Base-by-base conservation (phyloP, 2,113 vertebrate species). In the Brachionichthys hirsutus region DNA sequence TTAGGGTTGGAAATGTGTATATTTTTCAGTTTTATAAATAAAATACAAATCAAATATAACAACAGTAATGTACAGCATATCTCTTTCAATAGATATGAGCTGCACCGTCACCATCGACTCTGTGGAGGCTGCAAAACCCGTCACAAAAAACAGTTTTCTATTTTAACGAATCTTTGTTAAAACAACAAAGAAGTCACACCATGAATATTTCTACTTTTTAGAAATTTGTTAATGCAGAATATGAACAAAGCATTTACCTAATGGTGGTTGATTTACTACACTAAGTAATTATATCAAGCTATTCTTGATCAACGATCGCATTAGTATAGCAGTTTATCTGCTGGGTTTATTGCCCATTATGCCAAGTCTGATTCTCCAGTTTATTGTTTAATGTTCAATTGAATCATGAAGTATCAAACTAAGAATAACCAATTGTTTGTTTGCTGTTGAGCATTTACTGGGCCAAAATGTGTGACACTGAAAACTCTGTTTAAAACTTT, bases 101-200 rank as follows among this genome's bases (percentile, higher is more conserved):
- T 88, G 62, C 83, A 91, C 75, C 0, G 0, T 96, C 49, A 90
- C 89, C 24, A 92, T 99, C 0, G 50, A 91, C 42, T 99, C 97
- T 0, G 95, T 98, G 87, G 95, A 98, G 68, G 78, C 83, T 1
- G 6, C 52, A 14, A 94, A 89, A 20, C 83, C 82, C 0, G 50
- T 92, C 69, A 93, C 89, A 0, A 17, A 81, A 0, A 70, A 89
- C 53, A 88, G n/a, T n/a, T n/a, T n/a, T n/a, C n/a, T n/a, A n/a
- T n/a, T n/a, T n/a, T n/a, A n/a, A n/a, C n/a, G n/a, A n/a, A n/a
- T n/a, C n/a, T n/a, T n/a, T n/a, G n/a, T n/a, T n/a, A n/a, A n/a
- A n/a, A n/a, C n/a, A n/a, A n/a, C n/a, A n/a, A n/a, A n/a, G n/a
- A n/a, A n/a, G n/a, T n/a, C n/a, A n/a, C n/a, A n/a, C n/a, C n/a